Percentiles rank a stretch among this genome's conserved stretches.
These are phyloP conservation scores for Alitta virens DNA, from an alignment of 2,888 invertebrate species.

Conservation along the genomic window DNA sequence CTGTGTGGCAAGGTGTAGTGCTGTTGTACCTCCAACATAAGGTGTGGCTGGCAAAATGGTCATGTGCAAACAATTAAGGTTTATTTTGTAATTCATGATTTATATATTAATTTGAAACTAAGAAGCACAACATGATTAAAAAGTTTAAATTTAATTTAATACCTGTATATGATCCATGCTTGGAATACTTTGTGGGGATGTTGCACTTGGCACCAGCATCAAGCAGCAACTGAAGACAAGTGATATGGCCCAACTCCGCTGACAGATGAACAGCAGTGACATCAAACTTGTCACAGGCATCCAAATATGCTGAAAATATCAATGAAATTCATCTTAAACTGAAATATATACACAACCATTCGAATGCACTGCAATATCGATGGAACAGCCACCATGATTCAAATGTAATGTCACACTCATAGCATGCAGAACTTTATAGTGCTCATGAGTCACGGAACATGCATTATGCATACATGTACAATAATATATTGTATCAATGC, in stretches of 20 bases:
- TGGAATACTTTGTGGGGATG: constrained; percentile 47
- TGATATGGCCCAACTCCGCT: constrained; percentile 45
- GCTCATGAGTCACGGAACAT: no score
- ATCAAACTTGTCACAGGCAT: constrained; percentile 50
- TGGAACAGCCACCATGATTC: no score
- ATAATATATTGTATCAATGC: no score
- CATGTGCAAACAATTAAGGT: not conserved
- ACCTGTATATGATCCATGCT: constrained; percentile 50
- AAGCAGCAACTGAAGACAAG: constrained; percentile 42
- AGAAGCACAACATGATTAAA: not conserved
- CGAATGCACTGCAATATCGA: no score
- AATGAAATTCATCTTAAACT: not conserved
- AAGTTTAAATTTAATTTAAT: not conserved
- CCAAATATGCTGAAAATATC: constrained; percentile 43
- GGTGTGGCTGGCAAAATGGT: constrained; percentile 35
- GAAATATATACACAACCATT: not conserved
- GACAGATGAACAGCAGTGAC: constrained; percentile 52
- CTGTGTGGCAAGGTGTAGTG: constrained; percentile 49
- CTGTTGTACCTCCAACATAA: constrained; percentile 50
- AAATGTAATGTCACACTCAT: no score
- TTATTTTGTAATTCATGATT: not conserved
- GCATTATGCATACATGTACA: no score
- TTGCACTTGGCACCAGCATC: constrained; percentile 49
- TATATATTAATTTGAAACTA: not conserved
- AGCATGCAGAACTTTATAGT: no score